These are phyloP conservation scores for Poicephalus gulielmi DNA, from an alignment of 2,113 vertebrate species.

Conservation along the genomic window DNA sequence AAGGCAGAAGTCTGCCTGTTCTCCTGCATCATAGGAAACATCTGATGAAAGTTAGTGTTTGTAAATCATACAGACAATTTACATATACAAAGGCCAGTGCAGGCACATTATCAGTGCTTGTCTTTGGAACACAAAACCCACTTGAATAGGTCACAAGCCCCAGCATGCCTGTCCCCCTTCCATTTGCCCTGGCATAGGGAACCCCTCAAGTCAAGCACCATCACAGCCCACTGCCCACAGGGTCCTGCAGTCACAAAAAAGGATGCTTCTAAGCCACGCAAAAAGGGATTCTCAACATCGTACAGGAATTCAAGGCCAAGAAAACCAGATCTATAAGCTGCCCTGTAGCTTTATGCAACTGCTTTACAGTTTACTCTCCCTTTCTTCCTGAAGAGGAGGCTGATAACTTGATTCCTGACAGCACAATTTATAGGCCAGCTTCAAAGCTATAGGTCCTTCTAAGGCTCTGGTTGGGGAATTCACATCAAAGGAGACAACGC, in stretches of 20 bases:
- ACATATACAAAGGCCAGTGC: background rate
- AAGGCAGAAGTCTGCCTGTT: background rate
- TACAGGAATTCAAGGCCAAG: conserved; percentile 48
- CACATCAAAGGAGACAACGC: conserved; percentile 73
- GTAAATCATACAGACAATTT: background rate
- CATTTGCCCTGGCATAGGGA: background rate
- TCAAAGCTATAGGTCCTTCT: conserved; percentile 79
- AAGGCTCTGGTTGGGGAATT: conserved; percentile 74
- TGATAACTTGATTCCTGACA: conserved; percentile 78
- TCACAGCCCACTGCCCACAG: background rate
- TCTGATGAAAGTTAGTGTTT: background rate
- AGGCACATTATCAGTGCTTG: background rate
- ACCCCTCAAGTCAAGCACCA: background rate
- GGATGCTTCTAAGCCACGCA: background rate
- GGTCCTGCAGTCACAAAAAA: background rate
- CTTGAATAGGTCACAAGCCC: background rate
- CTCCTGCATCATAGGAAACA: background rate
- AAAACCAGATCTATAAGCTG: conserved; percentile 69
- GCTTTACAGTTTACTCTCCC: conserved; percentile 66
- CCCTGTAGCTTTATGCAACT: conserved; percentile 41
- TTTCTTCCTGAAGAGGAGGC: conserved; percentile 66
- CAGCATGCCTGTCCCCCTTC: background rate
- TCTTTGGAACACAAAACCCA: background rate
- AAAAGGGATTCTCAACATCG: conserved; percentile 43
- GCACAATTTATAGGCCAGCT: conserved; percentile 79